Base-by-base conservation (phyloP, 2,888 invertebrate species). In the Unio delphinus region DNA sequence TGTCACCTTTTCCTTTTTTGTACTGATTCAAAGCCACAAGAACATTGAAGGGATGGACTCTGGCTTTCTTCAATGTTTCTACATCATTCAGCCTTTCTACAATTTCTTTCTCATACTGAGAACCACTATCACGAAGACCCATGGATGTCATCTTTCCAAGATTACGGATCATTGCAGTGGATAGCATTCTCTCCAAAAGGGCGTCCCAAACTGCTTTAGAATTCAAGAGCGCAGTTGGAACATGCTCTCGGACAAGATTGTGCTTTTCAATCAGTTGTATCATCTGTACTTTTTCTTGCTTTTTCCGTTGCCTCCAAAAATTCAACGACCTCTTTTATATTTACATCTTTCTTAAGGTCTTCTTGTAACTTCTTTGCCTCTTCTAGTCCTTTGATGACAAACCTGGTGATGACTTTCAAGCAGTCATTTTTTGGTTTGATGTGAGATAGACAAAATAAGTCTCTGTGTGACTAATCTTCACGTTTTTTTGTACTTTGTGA, bases 391-490 rank as follows among this genome's bases (percentile, higher is more conserved):
- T 79, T 83, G 34, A 83, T 74, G 17, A 82, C 68, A 61, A 80
- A 84, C 57, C 80, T 70, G 23, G 80, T 59, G 15, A 85, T 68
- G 8, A 80, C 76, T 4, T 76, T 80, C 15, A 82, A 55, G 8
- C 67, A 75, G n/a, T 75, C 75, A 45, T 72, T 61, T 20, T 60
- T 70, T 1, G 84, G 73, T 68, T 83, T 84, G 18, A 79, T 76
- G 64, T 86, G 83, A 34, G 83, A 65, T 30, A 85, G 71, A 55
- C 91, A 85, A 92, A 93, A 90, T n/a, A 95, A 90, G 80, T 94
- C 94, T 82, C 93, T 93, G 86, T 95, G 95, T 0, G 92, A 92
- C 91, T 94, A 94, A 7, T 94, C 93, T 81, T 93, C 92, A 75
- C 93, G 92, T 15, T 93, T 23, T 92, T 65, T 92, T 92, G 68